Evolutionary conservation across 2,113 vertebrate species (phyloP).

Genomic region (Perognathus longimembris): DNA sequence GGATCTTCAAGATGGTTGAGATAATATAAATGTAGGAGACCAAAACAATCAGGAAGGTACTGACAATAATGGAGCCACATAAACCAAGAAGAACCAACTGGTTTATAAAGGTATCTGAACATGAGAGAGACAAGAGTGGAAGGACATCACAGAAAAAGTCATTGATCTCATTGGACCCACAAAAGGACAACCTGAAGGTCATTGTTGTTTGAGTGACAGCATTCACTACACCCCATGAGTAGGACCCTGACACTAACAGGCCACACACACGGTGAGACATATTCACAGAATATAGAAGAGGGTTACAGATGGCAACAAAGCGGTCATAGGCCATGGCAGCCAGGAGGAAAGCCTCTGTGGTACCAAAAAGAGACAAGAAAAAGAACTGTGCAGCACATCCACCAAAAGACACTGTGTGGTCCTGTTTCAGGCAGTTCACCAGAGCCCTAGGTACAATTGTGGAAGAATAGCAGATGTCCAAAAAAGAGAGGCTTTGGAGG

Average conservation of each 20-base stretch:
- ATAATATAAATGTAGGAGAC: conserved; percentile 68
- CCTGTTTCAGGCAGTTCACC: neutral
- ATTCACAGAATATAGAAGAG: conserved; percentile 29
- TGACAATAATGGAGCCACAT: conserved; percentile 63
- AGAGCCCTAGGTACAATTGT: conserved; percentile 66
- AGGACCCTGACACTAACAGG: conserved; percentile 32
- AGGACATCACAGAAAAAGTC: conserved; percentile 75
- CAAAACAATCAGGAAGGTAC: conserved; percentile 8
- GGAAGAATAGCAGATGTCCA: conserved; percentile 73
- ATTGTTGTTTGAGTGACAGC: conserved; percentile 48
- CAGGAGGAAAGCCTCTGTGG: conserved; percentile 61
- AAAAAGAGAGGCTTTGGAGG: conserved; percentile 63
- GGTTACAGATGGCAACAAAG: conserved; percentile 48
- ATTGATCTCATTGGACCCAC: neutral
- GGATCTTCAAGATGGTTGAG: conserved; percentile 58
- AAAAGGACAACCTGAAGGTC: conserved; percentile 66
- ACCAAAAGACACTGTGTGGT: conserved; percentile 51
- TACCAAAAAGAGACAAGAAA: conserved; percentile 37
- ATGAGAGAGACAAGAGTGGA: conserved; percentile 67
- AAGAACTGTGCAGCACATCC: conserved; percentile 70
- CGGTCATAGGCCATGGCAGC: conserved; percentile 61
- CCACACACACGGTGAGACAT: conserved; percentile 53
- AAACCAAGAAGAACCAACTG: conserved; percentile 62
- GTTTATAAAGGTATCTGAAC: conserved; percentile 32
- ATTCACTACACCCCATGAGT: conserved; percentile 33